Evolutionary conservation across 2,113 vertebrate species (phyloP).

Genomic region (Pontoporia blainvillei): DNA sequence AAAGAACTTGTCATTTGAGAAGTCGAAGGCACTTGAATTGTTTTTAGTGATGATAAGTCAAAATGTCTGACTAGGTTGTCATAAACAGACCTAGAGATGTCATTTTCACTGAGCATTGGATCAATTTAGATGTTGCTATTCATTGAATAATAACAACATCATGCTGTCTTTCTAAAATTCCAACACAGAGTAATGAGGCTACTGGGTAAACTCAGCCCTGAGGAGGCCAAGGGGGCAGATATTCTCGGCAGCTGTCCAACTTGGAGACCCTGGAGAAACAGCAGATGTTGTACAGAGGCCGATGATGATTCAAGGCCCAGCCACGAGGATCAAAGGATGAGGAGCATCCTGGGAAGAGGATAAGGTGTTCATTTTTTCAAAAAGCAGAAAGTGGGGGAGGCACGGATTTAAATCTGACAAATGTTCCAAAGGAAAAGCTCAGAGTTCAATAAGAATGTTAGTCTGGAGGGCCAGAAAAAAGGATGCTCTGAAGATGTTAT

Average conservation of each 20-base stretch:
- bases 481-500: neutral
- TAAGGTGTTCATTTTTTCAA: neutral
- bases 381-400: neutral
- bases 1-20: neutral
- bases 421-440: neutral
- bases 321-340: neutral
- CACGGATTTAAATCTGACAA: neutral
- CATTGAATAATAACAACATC: conserved; percentile 19
- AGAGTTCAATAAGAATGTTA: neutral
- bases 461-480: neutral
- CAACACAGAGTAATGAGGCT: conserved; percentile 36
- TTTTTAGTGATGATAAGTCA: neutral
- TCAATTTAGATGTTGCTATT: conserved; percentile 5
- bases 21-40: neutral
- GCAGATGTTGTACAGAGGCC: neutral
- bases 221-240: neutral
- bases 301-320: neutral
- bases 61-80: neutral
- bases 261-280: neutral
- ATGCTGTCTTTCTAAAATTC: conserved; percentile 28
- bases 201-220: neutral
- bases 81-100: conserved; percentile 1
- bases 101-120: neutral
- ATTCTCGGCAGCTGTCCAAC: neutral
- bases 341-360: neutral